Percentiles rank a stretch among this genome's conserved stretches.
Evolutionary conservation across 2,797 vertebrate species (phyloP).

Genomic region (Manis crassicaudata): DNA sequence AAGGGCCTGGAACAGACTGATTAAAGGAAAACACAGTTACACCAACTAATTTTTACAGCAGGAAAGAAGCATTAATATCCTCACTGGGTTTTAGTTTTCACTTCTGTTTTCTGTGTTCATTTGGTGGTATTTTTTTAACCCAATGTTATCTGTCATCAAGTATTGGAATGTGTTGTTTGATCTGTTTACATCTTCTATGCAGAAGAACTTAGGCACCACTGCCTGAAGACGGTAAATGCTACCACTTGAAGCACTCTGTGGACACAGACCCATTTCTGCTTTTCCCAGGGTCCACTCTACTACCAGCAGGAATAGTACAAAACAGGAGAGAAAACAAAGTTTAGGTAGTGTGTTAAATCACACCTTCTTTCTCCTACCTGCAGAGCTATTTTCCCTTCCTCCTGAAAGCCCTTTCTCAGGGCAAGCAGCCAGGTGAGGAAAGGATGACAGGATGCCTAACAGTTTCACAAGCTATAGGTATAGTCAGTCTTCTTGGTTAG

Average conservation of each 20-base stretch:
- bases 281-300: neutral
- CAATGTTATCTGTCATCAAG: conserved; percentile 3
- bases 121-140: neutral
- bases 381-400: neutral
- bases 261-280: neutral
- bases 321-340: neutral
- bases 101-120: neutral
- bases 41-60: neutral
- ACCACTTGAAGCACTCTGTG: neutral
- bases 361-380: neutral
- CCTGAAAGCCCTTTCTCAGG: conserved; percentile 25
- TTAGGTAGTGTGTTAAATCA: neutral
- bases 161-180: conserved; percentile 15
- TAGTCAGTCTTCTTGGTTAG: neutral
- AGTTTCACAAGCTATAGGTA: neutral
- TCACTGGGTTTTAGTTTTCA: neutral
- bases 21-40: neutral
- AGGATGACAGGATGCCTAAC: neutral
- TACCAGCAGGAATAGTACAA: neutral
- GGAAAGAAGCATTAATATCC: conserved; percentile 4
- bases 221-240: neutral
- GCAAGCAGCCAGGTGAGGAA: neutral
- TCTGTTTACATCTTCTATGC: neutral
- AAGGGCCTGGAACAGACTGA: neutral
- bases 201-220: neutral